These are phyloP conservation scores for Yponomeuta evonymella DNA, from an alignment of 2,888 invertebrate species.

Conservation along the genomic window DNA sequence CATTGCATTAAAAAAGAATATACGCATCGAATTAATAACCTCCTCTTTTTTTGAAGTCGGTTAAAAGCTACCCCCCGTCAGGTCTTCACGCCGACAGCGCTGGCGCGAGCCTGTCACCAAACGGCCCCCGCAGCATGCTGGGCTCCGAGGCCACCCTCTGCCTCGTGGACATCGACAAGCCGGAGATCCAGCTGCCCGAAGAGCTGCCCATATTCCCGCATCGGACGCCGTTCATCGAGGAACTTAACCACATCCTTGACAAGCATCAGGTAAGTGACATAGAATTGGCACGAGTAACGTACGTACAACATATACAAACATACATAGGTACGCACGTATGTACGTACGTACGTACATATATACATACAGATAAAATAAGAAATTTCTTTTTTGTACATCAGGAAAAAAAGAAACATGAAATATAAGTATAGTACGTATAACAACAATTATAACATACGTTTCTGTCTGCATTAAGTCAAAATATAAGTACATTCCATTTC, in stretches of 20 bases:
- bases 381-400: too few species aligned
- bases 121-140: constrained; percentile 72
- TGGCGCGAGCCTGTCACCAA: constrained; percentile 52
- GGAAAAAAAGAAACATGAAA: too few species aligned
- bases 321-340: too few species aligned
- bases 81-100: constrained; percentile 76
- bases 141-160: constrained; percentile 92
- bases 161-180: constrained; percentile 96
- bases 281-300: neutral
- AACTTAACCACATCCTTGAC: constrained; percentile 84
- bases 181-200: constrained; percentile 94
- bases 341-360: too few species aligned
- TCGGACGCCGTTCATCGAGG: constrained; percentile 88
- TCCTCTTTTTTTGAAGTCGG: too few species aligned
- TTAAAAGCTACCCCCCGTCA: constrained; percentile 26
- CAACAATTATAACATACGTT: too few species aligned
- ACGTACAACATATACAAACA: neutral
- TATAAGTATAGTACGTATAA: too few species aligned
- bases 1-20: too few species aligned
- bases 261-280: constrained; percentile 77
- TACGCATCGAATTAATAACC: too few species aligned
- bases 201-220: constrained; percentile 96
- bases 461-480: too few species aligned
- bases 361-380: too few species aligned
- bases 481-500: too few species aligned